These are phyloP conservation scores for Scolopax rusticola DNA, from an alignment of 2,797 vertebrate species.

Conservation along the genomic window DNA sequence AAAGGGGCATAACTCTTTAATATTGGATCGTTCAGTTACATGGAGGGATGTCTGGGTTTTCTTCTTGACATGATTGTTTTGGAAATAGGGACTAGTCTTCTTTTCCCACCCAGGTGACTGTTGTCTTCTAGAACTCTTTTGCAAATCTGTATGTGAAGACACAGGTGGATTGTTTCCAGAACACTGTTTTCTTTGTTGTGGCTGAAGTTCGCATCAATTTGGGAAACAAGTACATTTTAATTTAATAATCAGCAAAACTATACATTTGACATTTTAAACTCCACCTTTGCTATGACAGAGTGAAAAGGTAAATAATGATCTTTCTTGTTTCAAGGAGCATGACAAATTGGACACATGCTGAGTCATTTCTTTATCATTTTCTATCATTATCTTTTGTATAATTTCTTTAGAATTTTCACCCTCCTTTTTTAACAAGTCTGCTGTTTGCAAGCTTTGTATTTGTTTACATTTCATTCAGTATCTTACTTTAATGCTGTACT, in stretches of 20 bases:
- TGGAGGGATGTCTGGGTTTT: neutral
- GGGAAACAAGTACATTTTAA: neutral
- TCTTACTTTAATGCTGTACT: neutral
- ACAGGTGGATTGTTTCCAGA: neutral
- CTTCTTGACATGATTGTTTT: neutral
- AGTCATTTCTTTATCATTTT: neutral
- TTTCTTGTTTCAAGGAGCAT: neutral
- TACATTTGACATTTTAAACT: neutral
- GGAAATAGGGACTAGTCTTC: neutral
- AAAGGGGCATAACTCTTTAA: neutral
- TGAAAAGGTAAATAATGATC: neutral
- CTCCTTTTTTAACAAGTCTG: neutral
- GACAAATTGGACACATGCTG: neutral
- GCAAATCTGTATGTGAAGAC: neutral
- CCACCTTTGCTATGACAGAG: neutral
- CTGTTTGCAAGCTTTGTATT: neutral
- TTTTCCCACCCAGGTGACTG: neutral
- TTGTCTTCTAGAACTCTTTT: neutral
- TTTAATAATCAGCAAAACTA: neutral
- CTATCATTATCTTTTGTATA: neutral
- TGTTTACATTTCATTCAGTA: neutral
- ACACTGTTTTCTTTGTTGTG: neutral
- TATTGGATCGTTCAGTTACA: neutral
- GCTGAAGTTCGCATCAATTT: neutral
- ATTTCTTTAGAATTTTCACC: neutral